Evolutionary conservation across 2,113 vertebrate species (phyloP).

Genomic region (Astur gentilis): DNA sequence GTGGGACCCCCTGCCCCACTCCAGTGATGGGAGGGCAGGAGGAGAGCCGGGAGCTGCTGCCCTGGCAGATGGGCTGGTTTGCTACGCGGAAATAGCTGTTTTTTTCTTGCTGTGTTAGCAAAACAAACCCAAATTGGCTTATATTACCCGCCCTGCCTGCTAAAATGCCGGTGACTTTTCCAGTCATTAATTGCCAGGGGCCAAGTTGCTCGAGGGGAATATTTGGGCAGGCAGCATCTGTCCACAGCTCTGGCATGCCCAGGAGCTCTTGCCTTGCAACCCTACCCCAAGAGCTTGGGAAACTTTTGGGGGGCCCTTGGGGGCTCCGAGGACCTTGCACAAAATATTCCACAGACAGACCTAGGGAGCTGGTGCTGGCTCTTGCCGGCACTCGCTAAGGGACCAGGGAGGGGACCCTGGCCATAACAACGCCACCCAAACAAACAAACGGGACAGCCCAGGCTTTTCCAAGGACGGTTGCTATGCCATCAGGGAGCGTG

Average conservation of each 20-base stretch:
- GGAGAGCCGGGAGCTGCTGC: not conserved
- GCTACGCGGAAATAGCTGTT: not conserved
- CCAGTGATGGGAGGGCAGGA: not conserved
- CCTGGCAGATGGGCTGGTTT: not conserved
- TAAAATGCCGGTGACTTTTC: not conserved
- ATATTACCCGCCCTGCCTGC: not conserved
- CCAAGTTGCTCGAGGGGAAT: not conserved
- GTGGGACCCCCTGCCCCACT: not conserved
- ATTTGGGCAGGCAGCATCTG: not conserved
- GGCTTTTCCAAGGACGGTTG: not conserved
- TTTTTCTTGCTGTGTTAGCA: not conserved
- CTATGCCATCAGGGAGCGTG: rapidly evolving
- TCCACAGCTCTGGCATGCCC: not conserved
- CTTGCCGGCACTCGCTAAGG: rapidly evolving
- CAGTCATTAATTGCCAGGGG: not conserved
- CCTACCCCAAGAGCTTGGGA: not conserved
- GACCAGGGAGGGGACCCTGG: not conserved
- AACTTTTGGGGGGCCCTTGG: not conserved
- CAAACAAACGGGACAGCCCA: not conserved
- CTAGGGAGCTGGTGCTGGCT: not conserved
- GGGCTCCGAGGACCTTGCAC: not conserved
- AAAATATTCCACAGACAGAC: not conserved
- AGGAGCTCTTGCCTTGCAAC: not conserved
- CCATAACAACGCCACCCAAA: not conserved
- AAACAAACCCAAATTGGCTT: not conserved